Percentiles rank a stretch among this genome's conserved stretches.
phyloP scores from a whole-genome alignment of 2,113 vertebrate genomes.

The Ovibos moschatus region DNA sequence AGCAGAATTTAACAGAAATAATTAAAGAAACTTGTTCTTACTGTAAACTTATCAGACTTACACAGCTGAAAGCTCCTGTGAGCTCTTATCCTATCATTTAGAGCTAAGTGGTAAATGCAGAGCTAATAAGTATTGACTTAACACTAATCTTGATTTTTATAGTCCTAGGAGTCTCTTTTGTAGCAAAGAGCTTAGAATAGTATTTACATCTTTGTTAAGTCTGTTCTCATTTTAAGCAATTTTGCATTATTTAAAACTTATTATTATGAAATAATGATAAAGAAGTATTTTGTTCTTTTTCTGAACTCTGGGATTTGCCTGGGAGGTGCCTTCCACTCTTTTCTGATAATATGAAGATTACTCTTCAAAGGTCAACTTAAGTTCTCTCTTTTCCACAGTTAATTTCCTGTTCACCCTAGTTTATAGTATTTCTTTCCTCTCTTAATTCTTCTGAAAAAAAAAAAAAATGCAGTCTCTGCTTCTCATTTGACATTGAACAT shows the following conservation, averaged over 20 bases:
- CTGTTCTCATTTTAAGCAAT: neutral
- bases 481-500: neutral
- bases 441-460: neutral
- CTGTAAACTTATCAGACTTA: slow-evolving; percentile 25
- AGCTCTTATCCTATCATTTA: slow-evolving; percentile 12
- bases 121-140: slow-evolving; percentile 1
- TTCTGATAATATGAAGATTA: neutral
- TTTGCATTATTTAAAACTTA: neutral
- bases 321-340: neutral
- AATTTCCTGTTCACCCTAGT: neutral
- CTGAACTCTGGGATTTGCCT: neutral
- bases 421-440: neutral
- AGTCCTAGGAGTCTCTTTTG: neutral
- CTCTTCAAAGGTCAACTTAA: slow-evolving; percentile 3
- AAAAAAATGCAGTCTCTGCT: neutral
- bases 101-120: slow-evolving; percentile 35
- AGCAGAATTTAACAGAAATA: neutral
- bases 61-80: neutral
- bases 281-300: neutral
- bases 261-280: neutral
- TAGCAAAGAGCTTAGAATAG: neutral
- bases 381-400: neutral
- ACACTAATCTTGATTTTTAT: neutral
- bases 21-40: neutral
- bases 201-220: neutral